Conservation (phyloP, 2,888 invertebrate genomes). For the Acronicta leporina region DNA sequence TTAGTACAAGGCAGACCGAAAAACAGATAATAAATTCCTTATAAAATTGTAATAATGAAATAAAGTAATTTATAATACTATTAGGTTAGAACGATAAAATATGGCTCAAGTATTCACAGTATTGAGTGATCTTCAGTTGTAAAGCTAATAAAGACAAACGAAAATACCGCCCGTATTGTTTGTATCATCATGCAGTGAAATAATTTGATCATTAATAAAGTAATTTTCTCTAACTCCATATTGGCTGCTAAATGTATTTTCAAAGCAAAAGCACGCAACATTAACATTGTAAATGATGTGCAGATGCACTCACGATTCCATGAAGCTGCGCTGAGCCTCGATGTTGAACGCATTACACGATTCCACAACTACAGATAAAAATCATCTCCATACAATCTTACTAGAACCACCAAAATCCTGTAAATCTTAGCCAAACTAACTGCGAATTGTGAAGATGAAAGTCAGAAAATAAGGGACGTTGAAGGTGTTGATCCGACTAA, state of each 20-base stretch:
- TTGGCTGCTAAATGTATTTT: slow-evolving; percentile 64
- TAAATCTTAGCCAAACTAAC: slow-evolving; percentile 44
- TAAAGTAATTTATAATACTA: slow-evolving; percentile 10
- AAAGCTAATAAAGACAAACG: slow-evolving; percentile 20
- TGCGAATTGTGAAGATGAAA: slow-evolving; percentile 50
- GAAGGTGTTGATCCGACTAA: slow-evolving; percentile 59
- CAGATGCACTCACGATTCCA: slow-evolving; percentile 63
- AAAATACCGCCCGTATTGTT: slow-evolving; percentile 31
- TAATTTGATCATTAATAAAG: slow-evolving; percentile 63
- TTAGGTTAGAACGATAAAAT: slow-evolving; percentile 8
- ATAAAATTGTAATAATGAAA: slow-evolving; percentile 19
- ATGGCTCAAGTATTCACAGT: slow-evolving; percentile 8
- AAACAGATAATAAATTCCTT: slow-evolving; percentile 34
- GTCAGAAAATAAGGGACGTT: slow-evolving; percentile 49
- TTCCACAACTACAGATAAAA: slow-evolving; percentile 45
- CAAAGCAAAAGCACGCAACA: slow-evolving; percentile 68
- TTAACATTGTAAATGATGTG: slow-evolving; percentile 74
- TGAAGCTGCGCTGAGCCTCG: slow-evolving; percentile 57
- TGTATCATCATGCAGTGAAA: slow-evolving; percentile 52
- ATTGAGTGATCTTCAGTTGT: slow-evolving; percentile 17
- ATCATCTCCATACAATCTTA: slow-evolving; percentile 51
- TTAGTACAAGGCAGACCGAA: slow-evolving; percentile 36
- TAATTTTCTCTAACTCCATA: slow-evolving; percentile 65
- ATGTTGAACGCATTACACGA: slow-evolving; percentile 56
- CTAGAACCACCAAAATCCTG: slow-evolving; percentile 48